phyloP scores from a whole-genome alignment of 2,113 vertebrate species.

The Antechinus flavipes region DNA sequence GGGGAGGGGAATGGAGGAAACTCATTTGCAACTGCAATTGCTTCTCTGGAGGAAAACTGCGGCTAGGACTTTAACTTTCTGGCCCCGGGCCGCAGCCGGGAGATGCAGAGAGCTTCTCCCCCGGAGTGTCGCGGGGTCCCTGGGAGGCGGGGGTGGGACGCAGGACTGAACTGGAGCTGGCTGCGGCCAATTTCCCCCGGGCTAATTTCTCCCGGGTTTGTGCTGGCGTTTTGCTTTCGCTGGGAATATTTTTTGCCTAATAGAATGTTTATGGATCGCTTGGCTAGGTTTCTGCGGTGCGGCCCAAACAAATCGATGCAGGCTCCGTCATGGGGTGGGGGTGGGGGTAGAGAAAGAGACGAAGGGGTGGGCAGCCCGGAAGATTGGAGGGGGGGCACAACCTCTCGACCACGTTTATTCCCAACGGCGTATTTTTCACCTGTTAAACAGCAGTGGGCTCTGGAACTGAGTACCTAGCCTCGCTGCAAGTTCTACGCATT shows the following conservation, averaged over 20 bases:
- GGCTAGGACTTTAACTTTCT: conserved; percentile 53
- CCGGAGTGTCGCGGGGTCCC: conserved; percentile 21
- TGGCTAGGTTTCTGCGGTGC: conserved; percentile 69
- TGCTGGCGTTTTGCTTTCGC: conserved; percentile 65
- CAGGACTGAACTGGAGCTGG: not conserved
- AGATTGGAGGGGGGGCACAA: not conserved
- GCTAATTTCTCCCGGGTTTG: conserved; percentile 16
- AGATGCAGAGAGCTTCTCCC: conserved; percentile 60
- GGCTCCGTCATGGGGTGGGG: conserved; percentile 35
- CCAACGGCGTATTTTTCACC: conserved; percentile 62
- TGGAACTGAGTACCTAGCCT: not conserved
- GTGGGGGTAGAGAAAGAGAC: not conserved
- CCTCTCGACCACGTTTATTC: conserved; percentile 58
- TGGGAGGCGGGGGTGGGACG: not conserved
- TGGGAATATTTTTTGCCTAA: conserved; percentile 71
- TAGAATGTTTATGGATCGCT: conserved; percentile 76
- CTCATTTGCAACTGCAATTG: conserved; percentile 39
- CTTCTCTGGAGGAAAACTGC: conserved; percentile 15
- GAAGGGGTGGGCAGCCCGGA: not conserved
- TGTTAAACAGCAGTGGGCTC: conserved; percentile 12
- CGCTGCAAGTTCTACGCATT: not conserved
- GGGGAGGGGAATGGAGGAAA: not conserved
- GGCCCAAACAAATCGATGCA: conserved; percentile 79
- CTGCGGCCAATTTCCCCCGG: conserved; percentile 37
- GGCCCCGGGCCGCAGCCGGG: not conserved